Evolutionary conservation across 2,888 invertebrate species (phyloP), one percentile per base, ranked within the genome.

Genomic region (Fragum fragum): DNA sequence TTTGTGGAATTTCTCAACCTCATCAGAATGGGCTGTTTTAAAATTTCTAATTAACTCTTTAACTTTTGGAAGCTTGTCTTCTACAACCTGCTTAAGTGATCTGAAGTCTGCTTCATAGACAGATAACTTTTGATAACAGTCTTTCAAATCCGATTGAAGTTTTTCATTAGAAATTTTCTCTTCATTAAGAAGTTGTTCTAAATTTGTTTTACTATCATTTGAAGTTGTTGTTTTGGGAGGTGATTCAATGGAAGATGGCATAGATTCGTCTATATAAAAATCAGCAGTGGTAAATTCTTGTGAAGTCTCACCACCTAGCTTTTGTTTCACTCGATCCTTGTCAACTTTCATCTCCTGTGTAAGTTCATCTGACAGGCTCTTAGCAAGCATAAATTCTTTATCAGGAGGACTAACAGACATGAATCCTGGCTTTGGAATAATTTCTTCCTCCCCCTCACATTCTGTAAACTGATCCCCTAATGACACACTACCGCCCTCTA

Each of bases 261-360:
- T 96, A 86, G 97, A 97, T 95, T 97, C 98, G 93, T 97, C 98
- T 95, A 97, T 97, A 96, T 97, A 98, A 96, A 96, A 97, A 94
- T 97, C 97, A 69, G 97, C 97, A 93, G 96, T 96, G 92, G 96
- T 96, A 95, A 97, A 97, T 95, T 97, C 97, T 76, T 92, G 93
- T 9, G 94, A 93, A 16, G 92, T 92, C 66, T 91, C 91, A n/a
- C 21, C 36, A 42, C 66, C 66, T 28, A 69, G 55, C 29, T 69
- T 76, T 28, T 69, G 57, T 70, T 70, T 83, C 11, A 75, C 29
- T 29, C 75, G 66, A 47, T 59, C 72, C 26, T 81, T 66, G 39
- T 63, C 71, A 47, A 76, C 73, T 68, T 84, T 87, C 89, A 91
- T 91, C 75, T 91, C 88, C 47, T 88, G 82, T 9, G 91, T 91